Evolutionary conservation across 2,797 vertebrate genomes (phyloP).

Genomic region (Platyrinchus mystaceus): DNA sequence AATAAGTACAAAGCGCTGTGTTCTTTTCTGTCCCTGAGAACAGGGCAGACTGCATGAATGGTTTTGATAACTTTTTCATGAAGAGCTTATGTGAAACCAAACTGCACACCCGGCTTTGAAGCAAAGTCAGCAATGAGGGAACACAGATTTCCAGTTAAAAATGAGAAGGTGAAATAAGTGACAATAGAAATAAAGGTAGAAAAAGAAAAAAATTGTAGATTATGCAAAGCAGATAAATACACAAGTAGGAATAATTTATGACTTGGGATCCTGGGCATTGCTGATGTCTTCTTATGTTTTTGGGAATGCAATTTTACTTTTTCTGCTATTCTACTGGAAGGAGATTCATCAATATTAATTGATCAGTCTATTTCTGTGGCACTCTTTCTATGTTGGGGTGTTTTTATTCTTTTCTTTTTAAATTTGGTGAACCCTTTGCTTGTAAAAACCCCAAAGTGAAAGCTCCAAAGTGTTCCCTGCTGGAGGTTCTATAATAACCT

Average conservation of each 20-base stretch:
- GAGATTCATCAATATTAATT: constrained; percentile 25
- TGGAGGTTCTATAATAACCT: constrained; percentile 10
- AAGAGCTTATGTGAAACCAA: not conserved
- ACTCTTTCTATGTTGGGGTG: not conserved
- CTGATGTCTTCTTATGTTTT: constrained; percentile 11
- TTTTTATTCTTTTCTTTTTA: not conserved
- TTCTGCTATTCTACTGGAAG: not conserved
- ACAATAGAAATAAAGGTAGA: constrained; percentile 26
- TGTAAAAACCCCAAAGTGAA: not conserved
- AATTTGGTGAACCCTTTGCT: not conserved
- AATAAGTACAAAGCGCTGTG: not conserved
- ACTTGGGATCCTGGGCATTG: not conserved
- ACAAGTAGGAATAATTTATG: constrained; percentile 37
- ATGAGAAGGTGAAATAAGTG: constrained; percentile 26
- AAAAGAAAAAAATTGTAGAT: not conserved
- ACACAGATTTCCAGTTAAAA: constrained; percentile 5
- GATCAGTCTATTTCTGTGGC: constrained; percentile 1
- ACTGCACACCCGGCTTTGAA: not conserved
- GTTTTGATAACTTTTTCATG: not conserved
- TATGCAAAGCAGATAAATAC: constrained; percentile 53
- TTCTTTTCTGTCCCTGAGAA: not conserved
- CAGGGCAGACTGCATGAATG: not conserved
- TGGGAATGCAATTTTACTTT: constrained; percentile 52
- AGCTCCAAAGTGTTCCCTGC: not conserved
- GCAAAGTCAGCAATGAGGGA: not conserved